Percentiles rank a stretch among this genome's conserved stretches.
These are phyloP conservation scores for Caenorhabditis angaria DNA, from an alignment of 2,888 invertebrate genomes.

Conservation along the genomic window DNA sequence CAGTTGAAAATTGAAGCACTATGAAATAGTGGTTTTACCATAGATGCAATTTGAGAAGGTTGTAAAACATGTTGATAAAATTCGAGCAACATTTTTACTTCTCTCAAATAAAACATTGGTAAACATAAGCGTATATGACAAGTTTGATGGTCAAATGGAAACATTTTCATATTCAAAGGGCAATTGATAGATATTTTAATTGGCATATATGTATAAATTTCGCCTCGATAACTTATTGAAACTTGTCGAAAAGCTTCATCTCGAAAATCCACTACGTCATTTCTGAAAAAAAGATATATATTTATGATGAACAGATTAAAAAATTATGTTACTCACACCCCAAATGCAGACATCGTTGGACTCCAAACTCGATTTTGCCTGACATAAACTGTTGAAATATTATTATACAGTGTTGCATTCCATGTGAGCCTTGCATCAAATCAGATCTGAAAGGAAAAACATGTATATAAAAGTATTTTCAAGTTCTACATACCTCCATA, in stretches of 20 bases:
- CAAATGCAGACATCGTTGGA: slow-evolving; percentile 26
- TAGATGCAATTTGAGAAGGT: not conserved
- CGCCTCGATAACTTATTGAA: not conserved
- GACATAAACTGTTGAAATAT: slow-evolving; percentile 8
- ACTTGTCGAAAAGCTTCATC: slow-evolving; percentile 20
- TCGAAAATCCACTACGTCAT: slow-evolving; percentile 10
- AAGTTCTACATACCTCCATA: slow-evolving; percentile 17
- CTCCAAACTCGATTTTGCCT: slow-evolving; percentile 29
- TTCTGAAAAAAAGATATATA: too few species aligned
- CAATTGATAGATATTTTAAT: slow-evolving; percentile 22
- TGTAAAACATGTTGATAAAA: slow-evolving; percentile 18
- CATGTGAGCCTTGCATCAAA: slow-evolving; percentile 21
- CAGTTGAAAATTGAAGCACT: not conserved
- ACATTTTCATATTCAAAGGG: slow-evolving; percentile 21
- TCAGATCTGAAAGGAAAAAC: slow-evolving; percentile 12
- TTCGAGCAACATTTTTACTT: slow-evolving; percentile 18
- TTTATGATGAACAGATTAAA: too few species aligned
- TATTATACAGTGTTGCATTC: slow-evolving; percentile 12
- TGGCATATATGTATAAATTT: slow-evolving; percentile 17
- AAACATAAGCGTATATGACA: slow-evolving; percentile 25
- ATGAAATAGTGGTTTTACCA: too few species aligned
- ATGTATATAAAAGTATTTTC: not conserved
- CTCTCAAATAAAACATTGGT: slow-evolving; percentile 14
- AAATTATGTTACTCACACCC: slow-evolving; percentile 23
- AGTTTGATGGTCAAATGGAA: slow-evolving; percentile 31